Percentiles rank a stretch among this genome's conserved stretches.
phyloP scores from a whole-genome alignment of 2,797 vertebrate genomes.

The Acrossocheilus wenchowensis region DNA sequence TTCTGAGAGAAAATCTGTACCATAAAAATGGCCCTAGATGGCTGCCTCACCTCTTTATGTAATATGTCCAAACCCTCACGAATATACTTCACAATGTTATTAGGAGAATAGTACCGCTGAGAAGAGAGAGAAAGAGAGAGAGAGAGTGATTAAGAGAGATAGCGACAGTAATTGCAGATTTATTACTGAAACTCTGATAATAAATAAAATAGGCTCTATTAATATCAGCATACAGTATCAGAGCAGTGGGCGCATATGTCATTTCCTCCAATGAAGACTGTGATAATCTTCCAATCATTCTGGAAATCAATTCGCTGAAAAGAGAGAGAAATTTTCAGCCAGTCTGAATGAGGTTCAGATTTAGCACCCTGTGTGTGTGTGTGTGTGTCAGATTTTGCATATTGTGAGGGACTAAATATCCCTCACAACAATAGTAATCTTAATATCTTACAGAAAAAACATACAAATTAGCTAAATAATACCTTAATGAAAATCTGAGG shows the following conservation, averaged over 20 bases:
- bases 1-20: not conserved
- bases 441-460: not conserved
- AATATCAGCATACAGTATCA: constrained; percentile 79
- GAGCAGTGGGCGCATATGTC: constrained; percentile 90
- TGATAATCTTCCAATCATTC: constrained; percentile 94
- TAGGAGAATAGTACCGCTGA: constrained; percentile 81
- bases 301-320: constrained; percentile 84
- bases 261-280: constrained; percentile 83
- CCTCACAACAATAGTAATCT: not conserved
- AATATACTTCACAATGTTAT: constrained; percentile 80
- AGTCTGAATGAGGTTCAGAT: not conserved
- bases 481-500: not conserved
- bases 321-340: constrained; percentile 42
- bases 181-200: not conserved
- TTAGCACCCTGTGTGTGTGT: not conserved
- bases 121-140: not conserved
- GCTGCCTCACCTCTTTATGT: constrained; percentile 79
- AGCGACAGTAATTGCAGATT: not conserved
- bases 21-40: not conserved
- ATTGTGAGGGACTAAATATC: not conserved
- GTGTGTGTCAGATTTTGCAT: not conserved
- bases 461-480: not conserved
- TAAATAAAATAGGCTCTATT: not conserved
- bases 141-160: not conserved
- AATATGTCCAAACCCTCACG: constrained; percentile 87